Evolutionary conservation across 2,113 vertebrate species (phyloP).

Genomic region (Podilymbus podiceps): DNA sequence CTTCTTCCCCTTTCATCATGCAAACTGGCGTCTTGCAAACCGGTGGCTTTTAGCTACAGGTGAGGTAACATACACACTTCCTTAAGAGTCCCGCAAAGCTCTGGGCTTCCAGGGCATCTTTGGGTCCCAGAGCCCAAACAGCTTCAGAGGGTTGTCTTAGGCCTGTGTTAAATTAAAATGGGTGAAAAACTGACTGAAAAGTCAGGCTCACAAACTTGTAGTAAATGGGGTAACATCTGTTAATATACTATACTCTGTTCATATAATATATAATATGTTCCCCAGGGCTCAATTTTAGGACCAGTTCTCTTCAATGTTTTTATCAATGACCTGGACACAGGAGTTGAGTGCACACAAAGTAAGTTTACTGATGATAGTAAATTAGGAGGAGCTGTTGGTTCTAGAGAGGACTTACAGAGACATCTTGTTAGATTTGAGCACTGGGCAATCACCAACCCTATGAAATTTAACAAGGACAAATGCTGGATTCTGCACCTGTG

Average conservation of each 20-base stretch:
- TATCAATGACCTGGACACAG: background rate
- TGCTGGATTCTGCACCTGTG: background rate
- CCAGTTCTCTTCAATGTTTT: background rate
- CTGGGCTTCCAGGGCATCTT: background rate
- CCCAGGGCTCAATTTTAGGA: background rate
- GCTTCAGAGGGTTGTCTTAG: background rate
- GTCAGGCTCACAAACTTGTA: background rate
- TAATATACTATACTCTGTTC: accelerated
- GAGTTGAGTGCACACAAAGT: background rate
- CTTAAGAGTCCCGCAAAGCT: background rate
- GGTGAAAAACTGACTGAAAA: accelerated
- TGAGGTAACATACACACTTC: background rate
- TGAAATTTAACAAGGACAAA: background rate
- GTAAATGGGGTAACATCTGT: background rate
- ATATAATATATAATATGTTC: background rate
- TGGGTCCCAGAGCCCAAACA: background rate
- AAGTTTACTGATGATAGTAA: background rate
- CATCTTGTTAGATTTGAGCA: background rate
- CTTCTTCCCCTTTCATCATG: background rate
- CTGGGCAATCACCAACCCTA: background rate
- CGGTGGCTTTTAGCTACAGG: background rate
- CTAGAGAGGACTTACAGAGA: background rate
- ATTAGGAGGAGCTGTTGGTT: background rate
- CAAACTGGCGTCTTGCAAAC: background rate
- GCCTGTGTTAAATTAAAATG: background rate